phyloP scores from a whole-genome alignment of 2,797 vertebrate species.

The Cetoscarus ocellatus region DNA sequence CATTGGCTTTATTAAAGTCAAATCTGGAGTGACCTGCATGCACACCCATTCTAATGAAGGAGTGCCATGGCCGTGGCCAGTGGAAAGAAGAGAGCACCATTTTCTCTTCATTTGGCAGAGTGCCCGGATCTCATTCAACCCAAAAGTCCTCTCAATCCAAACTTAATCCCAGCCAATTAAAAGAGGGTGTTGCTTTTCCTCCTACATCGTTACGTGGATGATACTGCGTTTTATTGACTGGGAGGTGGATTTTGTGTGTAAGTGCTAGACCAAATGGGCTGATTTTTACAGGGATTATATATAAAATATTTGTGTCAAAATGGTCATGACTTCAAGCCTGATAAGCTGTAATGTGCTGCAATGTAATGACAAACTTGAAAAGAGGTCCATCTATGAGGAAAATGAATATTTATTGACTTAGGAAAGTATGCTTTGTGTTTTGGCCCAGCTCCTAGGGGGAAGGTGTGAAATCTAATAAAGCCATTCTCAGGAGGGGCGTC shows the following conservation, averaged over 20 bases:
- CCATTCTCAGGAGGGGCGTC: conserved; percentile 80
- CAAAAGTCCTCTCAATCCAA: conserved; percentile 93
- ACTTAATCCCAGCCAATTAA: conserved; percentile 91
- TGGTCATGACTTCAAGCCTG: conserved; percentile 26
- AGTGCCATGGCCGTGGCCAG: conserved; percentile 90
- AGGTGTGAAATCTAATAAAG: conserved; percentile 88
- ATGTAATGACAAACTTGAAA: conserved; percentile 66
- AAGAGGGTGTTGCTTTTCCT: conserved; percentile 83
- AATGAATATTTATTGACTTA: conserved; percentile 84
- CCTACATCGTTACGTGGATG: conserved; percentile 73
- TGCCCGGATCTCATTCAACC: conserved; percentile 97
- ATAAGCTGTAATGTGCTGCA: conserved; percentile 62
- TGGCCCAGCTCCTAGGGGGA: conserved; percentile 74
- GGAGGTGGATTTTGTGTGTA: conserved; percentile 45
- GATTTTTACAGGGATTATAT: conserved; percentile 29
- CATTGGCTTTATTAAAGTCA: conserved; percentile 95
- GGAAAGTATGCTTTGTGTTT: conserved; percentile 83
- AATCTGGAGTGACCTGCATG: conserved; percentile 91
- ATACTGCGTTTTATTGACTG: conserved; percentile 79
- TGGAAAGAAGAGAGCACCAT: conserved; percentile 91
- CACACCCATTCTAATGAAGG: conserved; percentile 90
- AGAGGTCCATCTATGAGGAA: conserved; percentile 72
- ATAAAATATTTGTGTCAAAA: conserved; percentile 69
- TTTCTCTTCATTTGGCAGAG: conserved; percentile 95
- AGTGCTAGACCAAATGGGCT: neutral